Conservation (phyloP, 1,140 invertebrate species). For the Streblospio benedicti region DNA sequence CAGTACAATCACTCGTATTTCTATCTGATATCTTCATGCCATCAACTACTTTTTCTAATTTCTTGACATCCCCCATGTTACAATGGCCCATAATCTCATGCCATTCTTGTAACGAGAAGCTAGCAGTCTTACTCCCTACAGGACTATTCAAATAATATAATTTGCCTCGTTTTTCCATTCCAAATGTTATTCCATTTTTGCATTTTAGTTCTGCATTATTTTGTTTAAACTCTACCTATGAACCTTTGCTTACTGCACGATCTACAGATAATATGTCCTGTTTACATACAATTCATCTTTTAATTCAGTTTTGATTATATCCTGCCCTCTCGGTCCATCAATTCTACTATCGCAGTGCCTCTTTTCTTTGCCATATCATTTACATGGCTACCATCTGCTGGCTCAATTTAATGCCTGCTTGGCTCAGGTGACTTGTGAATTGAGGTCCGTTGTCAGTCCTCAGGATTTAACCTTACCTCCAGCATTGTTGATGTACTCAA, state of each 20-base stretch:
- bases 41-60: too few species aligned
- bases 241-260: background rate
- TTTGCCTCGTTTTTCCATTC: background rate
- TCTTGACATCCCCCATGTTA: too few species aligned
- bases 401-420: slow-evolving; percentile 16
- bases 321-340: slow-evolving; percentile 12
- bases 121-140: background rate
- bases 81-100: background rate
- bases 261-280: slow-evolving; percentile 1
- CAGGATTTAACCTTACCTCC: too few species aligned
- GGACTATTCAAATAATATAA: background rate
- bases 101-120: background rate
- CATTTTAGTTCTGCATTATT: background rate
- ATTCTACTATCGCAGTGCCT: slow-evolving; percentile 10
- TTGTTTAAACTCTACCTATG: background rate
- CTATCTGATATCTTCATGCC: too few species aligned
- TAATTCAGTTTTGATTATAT: too few species aligned
- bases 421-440: too few species aligned
- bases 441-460: too few species aligned
- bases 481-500: too few species aligned
- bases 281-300: slow-evolving; percentile 16
- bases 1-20: too few species aligned
- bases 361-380: slow-evolving; percentile 3
- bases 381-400: slow-evolving; percentile 9
- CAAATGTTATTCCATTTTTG: background rate